These are phyloP conservation scores for Cololabis saira DNA, from an alignment of 2,113 vertebrate species.

Conservation along the genomic window DNA sequence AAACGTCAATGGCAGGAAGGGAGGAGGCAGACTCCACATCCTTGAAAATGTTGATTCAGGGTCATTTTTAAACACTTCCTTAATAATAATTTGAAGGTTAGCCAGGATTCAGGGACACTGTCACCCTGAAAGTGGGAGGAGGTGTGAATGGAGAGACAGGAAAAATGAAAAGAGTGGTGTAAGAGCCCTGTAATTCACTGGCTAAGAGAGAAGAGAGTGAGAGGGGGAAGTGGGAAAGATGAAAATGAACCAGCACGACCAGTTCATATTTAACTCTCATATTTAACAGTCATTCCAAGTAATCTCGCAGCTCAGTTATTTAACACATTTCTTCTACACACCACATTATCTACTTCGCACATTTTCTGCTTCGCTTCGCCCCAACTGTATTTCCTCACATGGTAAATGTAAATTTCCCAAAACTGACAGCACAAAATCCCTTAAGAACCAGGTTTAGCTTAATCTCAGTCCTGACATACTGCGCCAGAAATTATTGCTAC, in stretches of 20 bases:
- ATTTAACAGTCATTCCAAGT: no score
- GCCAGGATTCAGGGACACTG: slow-evolving; percentile 30
- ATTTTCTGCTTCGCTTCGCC: no score
- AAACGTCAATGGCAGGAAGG: slow-evolving; percentile 20
- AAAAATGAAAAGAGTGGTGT: neutral
- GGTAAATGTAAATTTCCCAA: no score
- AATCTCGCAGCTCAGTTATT: no score
- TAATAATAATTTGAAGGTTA: slow-evolving; percentile 17
- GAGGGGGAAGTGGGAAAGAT: slow-evolving; percentile 12
- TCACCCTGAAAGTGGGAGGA: slow-evolving; percentile 12
- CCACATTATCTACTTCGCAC: no score
- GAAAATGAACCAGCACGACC: slow-evolving; percentile 14
- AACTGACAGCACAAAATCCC: no score
- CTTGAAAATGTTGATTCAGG: slow-evolving; percentile 30
- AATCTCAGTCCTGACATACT: no score
- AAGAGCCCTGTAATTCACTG: slow-evolving; percentile 6
- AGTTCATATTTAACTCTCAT: slow-evolving; percentile 26
- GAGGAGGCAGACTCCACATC: slow-evolving; percentile 27
- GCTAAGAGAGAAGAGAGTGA: slow-evolving; percentile 11
- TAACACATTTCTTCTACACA: no score
- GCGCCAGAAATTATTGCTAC: no score
- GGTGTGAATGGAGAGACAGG: neutral
- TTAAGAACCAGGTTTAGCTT: no score
- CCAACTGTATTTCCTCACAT: no score
- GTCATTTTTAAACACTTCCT: slow-evolving; percentile 22